Base-by-base conservation (phyloP, 35 echinoderm and acorn worm species). In the Stichopus chloronotus region DNA sequence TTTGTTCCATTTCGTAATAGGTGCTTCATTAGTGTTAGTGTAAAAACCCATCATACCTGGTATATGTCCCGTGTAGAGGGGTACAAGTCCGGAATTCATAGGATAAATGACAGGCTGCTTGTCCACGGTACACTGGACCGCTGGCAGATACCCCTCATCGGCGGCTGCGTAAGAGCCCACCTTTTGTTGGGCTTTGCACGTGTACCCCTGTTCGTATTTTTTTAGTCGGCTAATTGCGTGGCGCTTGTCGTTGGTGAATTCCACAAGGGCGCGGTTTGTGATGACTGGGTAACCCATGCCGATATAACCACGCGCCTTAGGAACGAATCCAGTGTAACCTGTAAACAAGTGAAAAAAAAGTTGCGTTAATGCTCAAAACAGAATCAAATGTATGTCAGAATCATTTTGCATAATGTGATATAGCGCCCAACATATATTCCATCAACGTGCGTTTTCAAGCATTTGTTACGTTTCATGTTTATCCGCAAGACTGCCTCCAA, bases 311-410 rank as follows among this genome's bases (percentile, higher is more conserved):
- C 94, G 87, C 74, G 97, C 87, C 14, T 96, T 99, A 12, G 97
- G 97, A 17, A 99, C 94, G 52, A 95, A 95, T 4, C 97, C 97
- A 54, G 97, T 99, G 83, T 96, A 99, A 8, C 97, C 97, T 99
- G 58, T 52, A 53, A 20, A 8, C 8, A 55, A 87, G 5, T 10
- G 4, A 90, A 77, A 72, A 80, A 78, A 59, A 4, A 63, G 57
- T 74, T 4, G n/a, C 12, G 20, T 58, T 9, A 59, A 19, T 11
- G 6, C 58, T 20, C 6, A 5, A n/a, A 57, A 60, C 16, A 63
- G 56, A 57, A 76, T 24, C 5, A 76, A 76, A 24, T 76, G 30
- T 43, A 43, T 43, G 30, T 43, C 30, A 43, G 30, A 43, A 43
- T 43, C 30, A 43, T 43, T 43, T 43, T 43, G 30, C 30, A 43